phyloP scores from a whole-genome alignment of 53 echinoderm and acorn worm genomes.

The Stichopus horrens region DNA sequence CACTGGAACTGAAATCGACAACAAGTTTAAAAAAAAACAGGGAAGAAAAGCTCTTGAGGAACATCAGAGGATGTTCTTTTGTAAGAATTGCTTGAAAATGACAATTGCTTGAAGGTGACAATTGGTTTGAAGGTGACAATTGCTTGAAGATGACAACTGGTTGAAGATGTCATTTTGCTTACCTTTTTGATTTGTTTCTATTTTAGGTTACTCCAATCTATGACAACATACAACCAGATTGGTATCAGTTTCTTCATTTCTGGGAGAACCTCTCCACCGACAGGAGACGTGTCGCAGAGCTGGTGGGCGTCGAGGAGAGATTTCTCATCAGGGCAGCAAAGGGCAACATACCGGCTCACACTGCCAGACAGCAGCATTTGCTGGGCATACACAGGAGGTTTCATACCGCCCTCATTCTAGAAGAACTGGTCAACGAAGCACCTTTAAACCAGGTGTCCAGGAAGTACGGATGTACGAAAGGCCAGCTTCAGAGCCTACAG shows the following conservation, averaged over 20 bases:
- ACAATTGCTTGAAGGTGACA: no score
- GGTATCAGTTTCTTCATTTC: slow-evolving; percentile 91
- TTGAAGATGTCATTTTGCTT: no score
- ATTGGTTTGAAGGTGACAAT: no score
- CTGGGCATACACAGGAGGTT: slow-evolving; percentile 87
- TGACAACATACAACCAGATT: slow-evolving; percentile 84
- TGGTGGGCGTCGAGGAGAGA: slow-evolving; percentile 94
- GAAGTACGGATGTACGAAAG: slow-evolving; percentile 80
- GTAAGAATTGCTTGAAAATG: no score
- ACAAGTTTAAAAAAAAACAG: no score
- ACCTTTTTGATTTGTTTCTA: neutral
- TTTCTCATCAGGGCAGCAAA: slow-evolving; percentile 86
- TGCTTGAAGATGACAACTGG: no score
- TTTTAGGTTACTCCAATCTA: slow-evolving; percentile 96
- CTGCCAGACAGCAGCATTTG: slow-evolving; percentile 68
- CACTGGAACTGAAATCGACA: no score
- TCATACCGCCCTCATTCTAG: slow-evolving; percentile 84
- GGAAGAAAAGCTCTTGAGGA: no score
- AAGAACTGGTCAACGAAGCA: slow-evolving; percentile 86
- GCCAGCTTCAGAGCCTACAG: slow-evolving; percentile 91
- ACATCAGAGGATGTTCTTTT: no score
- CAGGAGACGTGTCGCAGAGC: slow-evolving; percentile 84
- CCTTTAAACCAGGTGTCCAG: slow-evolving; percentile 73
- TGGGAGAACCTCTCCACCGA: slow-evolving; percentile 90
- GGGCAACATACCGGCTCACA: slow-evolving; percentile 67